Evolutionary conservation across 2,113 vertebrate species (phyloP).

Genomic region (Rhinogobius similis): DNA sequence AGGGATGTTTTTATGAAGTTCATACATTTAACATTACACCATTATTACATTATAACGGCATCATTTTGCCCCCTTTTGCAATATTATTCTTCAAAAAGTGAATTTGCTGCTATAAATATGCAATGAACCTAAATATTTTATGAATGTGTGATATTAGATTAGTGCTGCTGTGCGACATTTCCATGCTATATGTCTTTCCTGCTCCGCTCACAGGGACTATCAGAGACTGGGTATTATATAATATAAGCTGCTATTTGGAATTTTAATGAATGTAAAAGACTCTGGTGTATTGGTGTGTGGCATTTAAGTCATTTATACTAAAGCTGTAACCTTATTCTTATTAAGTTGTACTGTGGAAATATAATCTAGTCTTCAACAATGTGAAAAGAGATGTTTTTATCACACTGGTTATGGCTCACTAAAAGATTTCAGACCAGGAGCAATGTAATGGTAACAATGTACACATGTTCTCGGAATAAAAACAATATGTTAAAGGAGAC

Average conservation of each 20-base stretch:
- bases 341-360: background rate
- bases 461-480: no score
- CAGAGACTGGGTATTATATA: background rate
- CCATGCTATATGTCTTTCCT: background rate
- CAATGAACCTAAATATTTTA: background rate
- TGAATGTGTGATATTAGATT: background rate
- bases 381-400: background rate
- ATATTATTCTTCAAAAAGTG: background rate
- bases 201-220: background rate
- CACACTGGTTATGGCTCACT: background rate
- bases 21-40: no score
- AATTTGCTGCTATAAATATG: background rate
- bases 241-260: background rate
- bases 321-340: background rate
- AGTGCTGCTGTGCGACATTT: background rate
- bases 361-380: background rate
- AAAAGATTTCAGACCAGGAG: no score
- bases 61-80: background rate
- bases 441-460: no score
- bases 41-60: no score
- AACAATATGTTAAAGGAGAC: no score
- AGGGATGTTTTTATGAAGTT: no score
- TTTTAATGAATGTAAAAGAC: background rate
- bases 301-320: background rate
- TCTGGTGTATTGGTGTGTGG: background rate